These are phyloP conservation scores for Meloidogyne hapla DNA, from an alignment of 1,140 invertebrate species.

Conservation along the genomic window DNA sequence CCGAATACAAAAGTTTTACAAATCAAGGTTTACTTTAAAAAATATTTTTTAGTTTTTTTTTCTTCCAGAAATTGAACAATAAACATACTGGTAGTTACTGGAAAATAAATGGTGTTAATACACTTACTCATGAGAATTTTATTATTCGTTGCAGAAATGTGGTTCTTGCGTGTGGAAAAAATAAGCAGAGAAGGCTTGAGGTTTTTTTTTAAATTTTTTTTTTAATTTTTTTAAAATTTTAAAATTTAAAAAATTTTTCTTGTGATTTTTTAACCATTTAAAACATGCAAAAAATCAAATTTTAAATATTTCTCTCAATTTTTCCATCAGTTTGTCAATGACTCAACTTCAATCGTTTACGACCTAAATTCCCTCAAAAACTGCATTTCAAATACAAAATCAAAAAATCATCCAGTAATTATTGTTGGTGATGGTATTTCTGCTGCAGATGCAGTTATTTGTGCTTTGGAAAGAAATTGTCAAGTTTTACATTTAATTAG, in stretches of 20 bases:
- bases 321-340: background rate
- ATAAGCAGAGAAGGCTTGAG: constrained; percentile 41
- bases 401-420: constrained; percentile 34
- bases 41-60: too few species aligned
- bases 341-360: constrained; percentile 46
- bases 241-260: background rate
- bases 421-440: constrained; percentile 59
- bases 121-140: constrained; percentile 17
- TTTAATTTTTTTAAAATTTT: background rate
- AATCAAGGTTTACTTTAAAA: constrained; percentile 31
- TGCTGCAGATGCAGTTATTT: constrained; percentile 55
- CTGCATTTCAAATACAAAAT: constrained; percentile 10
- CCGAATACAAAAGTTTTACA: constrained; percentile 39
- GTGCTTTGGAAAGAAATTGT: constrained; percentile 50
- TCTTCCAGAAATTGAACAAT: constrained; percentile 39
- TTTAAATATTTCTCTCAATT: background rate
- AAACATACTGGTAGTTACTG: constrained; percentile 41
- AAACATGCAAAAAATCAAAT: too few species aligned
- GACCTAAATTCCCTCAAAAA: constrained; percentile 40
- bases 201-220: constrained; percentile 24
- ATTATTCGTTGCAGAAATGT: constrained; percentile 39
- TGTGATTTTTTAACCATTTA: background rate
- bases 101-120: constrained; percentile 35
- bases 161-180: constrained; percentile 48
- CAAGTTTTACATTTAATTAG: constrained; percentile 58